Evolutionary conservation across 2,113 vertebrate genomes (phyloP), one percentile per base, ranked within the genome.

Genomic region (Hymenochirus boettgeri): DNA sequence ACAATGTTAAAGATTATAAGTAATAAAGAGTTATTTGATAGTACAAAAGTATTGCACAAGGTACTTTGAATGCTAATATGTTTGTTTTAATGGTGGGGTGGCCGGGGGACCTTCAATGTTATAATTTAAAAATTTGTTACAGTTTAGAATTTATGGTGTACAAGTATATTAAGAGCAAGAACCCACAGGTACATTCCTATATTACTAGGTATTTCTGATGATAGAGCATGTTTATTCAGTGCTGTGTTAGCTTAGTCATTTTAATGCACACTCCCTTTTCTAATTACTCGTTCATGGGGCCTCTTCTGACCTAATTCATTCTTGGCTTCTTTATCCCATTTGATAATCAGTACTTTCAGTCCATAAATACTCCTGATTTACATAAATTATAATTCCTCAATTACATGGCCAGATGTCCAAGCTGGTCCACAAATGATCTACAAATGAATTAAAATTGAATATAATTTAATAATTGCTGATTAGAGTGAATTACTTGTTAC

Each of bases 341-440:
- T 27, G 33, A 46, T 64, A 42, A 63, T 63, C 50, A 18, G 10
- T n/a, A n/a, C 5, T 17, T 50, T 53, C 61, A 26, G 87, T 81
- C 80, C 77, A 80, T 85, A 88, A 88, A 88, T 90, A 77, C 78
- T 85, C 73, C 85, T 92, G 88, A 93, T 96, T 93, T 94, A 91
- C 93, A 95, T 93, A 93, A 89, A 93, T 89, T 90, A 90, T 90
- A 86, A 89, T 82, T 82, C 76, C 82, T 83, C 86, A 89, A 92
- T 95, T 91, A 89, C 91, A 82, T 73, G 88, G 83, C 93, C 94
- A 97, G 93, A 93, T 97, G 94, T 94, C 92, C 86, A n/a, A 90
- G 90, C 83, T 83, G 90, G 90, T 89, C 86, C 85, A 83, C 86
- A 83, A 86, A 86, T 88, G 86, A 87, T 90, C 89, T 85, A 82